Evolutionary conservation across 2,888 invertebrate genomes (phyloP).

Genomic region (Trissolcus japonicus): DNA sequence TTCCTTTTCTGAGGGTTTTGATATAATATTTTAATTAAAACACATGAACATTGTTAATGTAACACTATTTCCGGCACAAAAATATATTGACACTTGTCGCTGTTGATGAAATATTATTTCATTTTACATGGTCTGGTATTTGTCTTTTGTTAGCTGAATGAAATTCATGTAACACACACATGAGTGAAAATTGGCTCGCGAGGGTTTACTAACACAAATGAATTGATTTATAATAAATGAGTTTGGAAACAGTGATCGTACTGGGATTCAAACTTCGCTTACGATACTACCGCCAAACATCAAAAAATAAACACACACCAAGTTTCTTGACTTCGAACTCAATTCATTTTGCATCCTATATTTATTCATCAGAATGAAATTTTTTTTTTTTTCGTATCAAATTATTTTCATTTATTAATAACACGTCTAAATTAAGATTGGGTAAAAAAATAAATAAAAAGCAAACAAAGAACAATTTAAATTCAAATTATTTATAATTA

Average conservation of each 20-base stretch:
- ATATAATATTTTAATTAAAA: too few species aligned
- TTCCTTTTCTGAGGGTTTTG: too few species aligned
- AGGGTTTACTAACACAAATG: conserved; percentile 11
- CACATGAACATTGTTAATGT: not conserved
- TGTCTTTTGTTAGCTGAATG: conserved; percentile 14
- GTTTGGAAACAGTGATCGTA: not conserved
- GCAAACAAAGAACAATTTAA: not conserved
- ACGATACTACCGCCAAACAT: not conserved
- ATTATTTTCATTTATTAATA: too few species aligned
- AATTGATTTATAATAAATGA: conserved; percentile 18
- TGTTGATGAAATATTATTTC: conserved; percentile 24
- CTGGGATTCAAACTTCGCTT: conserved; percentile 11
- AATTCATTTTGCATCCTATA: too few species aligned
- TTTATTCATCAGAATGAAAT: too few species aligned
- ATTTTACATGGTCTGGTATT: conserved; percentile 28
- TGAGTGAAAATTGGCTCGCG: conserved; percentile 5
- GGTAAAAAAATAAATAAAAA: too few species aligned
- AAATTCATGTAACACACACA: conserved; percentile 22
- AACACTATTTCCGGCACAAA: conserved; percentile 17
- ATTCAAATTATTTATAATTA: not conserved
- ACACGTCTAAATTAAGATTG: too few species aligned
- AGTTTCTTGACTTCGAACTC: too few species aligned
- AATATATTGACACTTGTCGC: conserved; percentile 22
- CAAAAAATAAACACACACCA: not conserved
- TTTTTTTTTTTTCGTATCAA: too few species aligned